Evolutionary conservation across 53 echinoderm and acorn worm species (phyloP).

Genomic region (Antedon mediterranea): DNA sequence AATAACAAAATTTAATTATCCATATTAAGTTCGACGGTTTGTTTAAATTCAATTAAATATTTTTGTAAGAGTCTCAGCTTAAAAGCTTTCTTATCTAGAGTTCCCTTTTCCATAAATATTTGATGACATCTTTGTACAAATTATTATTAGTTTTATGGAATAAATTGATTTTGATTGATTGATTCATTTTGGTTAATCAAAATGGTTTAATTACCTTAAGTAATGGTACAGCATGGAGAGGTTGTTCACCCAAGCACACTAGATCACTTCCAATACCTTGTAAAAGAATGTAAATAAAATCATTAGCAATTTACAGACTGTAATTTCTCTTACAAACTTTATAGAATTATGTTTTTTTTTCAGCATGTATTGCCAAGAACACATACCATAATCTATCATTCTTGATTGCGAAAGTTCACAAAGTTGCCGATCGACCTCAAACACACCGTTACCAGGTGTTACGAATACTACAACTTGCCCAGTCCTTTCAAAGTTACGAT

Average conservation of each 20-base stretch:
- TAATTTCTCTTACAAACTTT: too few relatives aligned
- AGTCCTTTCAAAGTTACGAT: slow-evolving; percentile 94
- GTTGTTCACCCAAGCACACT: slow-evolving; percentile 83
- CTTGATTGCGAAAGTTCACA: slow-evolving; percentile 67
- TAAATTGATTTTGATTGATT: not conserved
- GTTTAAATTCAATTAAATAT: too few relatives aligned
- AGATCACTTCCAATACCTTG: slow-evolving; percentile 98
- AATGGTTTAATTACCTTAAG: slow-evolving; percentile 48
- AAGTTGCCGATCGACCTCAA: slow-evolving; percentile 68
- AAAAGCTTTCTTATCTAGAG: too few relatives aligned
- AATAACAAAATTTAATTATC: too few relatives aligned
- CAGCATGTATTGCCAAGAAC: too few relatives aligned
- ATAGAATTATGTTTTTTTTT: too few relatives aligned
- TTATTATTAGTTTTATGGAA: not conserved
- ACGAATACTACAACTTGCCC: slow-evolving; percentile 75
- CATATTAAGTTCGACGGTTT: too few relatives aligned
- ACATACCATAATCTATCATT: slow-evolving; percentile 87
- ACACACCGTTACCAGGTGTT: slow-evolving; percentile 84
- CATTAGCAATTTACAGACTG: too few relatives aligned
- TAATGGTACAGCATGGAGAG: slow-evolving; percentile 81
- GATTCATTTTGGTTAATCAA: not conserved
- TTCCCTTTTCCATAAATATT: not conserved
- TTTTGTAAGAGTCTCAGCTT: too few relatives aligned
- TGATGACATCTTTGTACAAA: not conserved
- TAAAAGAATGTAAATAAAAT: too few relatives aligned